phyloP scores from a whole-genome alignment of 2,888 invertebrate species.

The Lycocerus yunnanus region DNA sequence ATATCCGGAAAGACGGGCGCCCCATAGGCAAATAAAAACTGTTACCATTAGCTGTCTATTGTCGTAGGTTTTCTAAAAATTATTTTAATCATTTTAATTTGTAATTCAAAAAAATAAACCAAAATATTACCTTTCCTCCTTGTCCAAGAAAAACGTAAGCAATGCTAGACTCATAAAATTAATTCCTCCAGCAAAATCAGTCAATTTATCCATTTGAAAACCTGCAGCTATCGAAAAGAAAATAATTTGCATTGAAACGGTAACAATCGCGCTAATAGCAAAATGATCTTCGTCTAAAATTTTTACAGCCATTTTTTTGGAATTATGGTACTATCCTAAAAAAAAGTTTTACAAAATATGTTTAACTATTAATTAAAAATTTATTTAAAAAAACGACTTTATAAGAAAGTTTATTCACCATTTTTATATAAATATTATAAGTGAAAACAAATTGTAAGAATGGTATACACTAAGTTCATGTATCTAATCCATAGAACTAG shows the following conservation, averaged over 20 bases:
- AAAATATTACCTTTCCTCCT: constrained; percentile 67
- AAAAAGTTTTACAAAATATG: too few species aligned
- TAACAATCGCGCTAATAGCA: constrained; percentile 84
- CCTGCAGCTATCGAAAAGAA: constrained; percentile 87
- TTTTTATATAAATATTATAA: too few species aligned
- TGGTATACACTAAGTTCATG: too few species aligned
- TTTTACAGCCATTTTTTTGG: constrained; percentile 66
- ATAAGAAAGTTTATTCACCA: too few species aligned
- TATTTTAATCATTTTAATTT: background rate
- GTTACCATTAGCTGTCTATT: constrained; percentile 92
- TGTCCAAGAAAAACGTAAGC: constrained; percentile 86
- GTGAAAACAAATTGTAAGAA: too few species aligned
- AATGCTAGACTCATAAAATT: constrained; percentile 90
- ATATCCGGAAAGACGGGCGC: constrained; percentile 82
- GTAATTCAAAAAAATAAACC: background rate
- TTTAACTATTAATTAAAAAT: too few species aligned
- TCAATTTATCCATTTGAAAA: constrained; percentile 87
- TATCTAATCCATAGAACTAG: too few species aligned
- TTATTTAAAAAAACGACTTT: too few species aligned
- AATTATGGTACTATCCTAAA: constrained; percentile 14
- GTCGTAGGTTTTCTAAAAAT: constrained; percentile 71
- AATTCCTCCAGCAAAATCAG: constrained; percentile 91
- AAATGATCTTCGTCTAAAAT: constrained; percentile 84
- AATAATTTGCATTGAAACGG: constrained; percentile 81
- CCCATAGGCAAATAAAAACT: constrained; percentile 86